Evolutionary conservation across 2,888 invertebrate genomes (phyloP).

Genomic region (Megamerina dolium): DNA sequence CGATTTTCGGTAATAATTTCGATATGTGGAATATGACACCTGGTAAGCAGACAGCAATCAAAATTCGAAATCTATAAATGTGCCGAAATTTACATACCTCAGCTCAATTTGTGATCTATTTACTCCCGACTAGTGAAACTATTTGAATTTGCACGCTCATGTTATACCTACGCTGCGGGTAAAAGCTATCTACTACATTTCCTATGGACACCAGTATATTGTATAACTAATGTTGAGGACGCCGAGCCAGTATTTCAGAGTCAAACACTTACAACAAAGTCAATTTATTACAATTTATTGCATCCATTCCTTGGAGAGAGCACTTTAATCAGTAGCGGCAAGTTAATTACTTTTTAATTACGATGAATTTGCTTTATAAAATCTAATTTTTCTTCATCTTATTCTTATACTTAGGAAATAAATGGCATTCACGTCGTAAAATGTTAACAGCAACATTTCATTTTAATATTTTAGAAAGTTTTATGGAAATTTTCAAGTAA

Average conservation of each 20-base stretch:
- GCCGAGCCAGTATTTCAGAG: conserved; percentile 53
- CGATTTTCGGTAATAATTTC: conserved; percentile 40
- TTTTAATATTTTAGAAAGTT: conserved; percentile 55
- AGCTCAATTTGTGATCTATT: no score
- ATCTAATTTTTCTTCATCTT: no score
- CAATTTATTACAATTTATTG: conserved; percentile 49
- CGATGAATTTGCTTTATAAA: no score
- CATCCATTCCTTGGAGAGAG: conserved; percentile 53
- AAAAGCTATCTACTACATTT: conserved; percentile 41
- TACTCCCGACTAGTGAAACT: conserved; percentile 23
- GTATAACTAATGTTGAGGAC: conserved; percentile 51
- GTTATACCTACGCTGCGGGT: conserved; percentile 22
- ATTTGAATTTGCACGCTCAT: conserved; percentile 26
- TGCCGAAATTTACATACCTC: no score
- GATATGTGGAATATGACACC: conserved; percentile 33
- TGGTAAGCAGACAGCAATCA: no score
- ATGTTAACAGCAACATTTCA: conserved; percentile 62
- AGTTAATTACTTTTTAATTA: no score
- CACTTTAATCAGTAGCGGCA: conserved; percentile 50
- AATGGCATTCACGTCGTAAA: conserved; percentile 59
- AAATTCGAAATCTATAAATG: no score
- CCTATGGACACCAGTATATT: conserved; percentile 31
- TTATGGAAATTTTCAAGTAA: conserved; percentile 43
- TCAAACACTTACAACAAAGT: conserved; percentile 52
- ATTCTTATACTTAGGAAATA: conserved; percentile 47